These are phyloP conservation scores for Ferdinandea cuprea DNA, from an alignment of 2,888 invertebrate genomes.

Conservation along the genomic window DNA sequence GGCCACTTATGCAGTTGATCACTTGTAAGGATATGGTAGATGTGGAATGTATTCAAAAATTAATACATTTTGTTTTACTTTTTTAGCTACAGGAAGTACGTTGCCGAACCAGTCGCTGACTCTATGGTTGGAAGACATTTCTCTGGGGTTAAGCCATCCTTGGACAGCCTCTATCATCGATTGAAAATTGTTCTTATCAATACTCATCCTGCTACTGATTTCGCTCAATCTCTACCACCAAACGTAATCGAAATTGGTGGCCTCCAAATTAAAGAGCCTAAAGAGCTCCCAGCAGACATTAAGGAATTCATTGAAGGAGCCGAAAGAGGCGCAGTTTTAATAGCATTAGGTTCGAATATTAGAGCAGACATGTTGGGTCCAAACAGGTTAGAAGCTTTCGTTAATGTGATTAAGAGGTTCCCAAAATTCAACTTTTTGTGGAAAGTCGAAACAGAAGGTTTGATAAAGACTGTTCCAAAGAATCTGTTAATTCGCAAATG, in stretches of 20 bases:
- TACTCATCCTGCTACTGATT: conserved; percentile 75
- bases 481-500: conserved; percentile 83
- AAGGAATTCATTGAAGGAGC: conserved; percentile 76
- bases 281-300: conserved; percentile 76
- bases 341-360: conserved; percentile 78
- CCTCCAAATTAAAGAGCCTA: conserved; percentile 76
- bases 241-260: conserved; percentile 78
- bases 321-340: conserved; percentile 77
- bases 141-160: conserved; percentile 42
- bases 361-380: conserved; percentile 67
- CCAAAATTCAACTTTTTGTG: conserved; percentile 79
- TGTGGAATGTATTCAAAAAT: not conserved
- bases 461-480: conserved; percentile 77
- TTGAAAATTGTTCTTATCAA: conserved; percentile 76
- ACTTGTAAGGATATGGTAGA: conserved; percentile 28
- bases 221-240: conserved; percentile 76
- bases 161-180: conserved; percentile 67
- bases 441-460: conserved; percentile 77
- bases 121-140: conserved; percentile 29
- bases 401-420: conserved; percentile 77
- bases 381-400: conserved; percentile 73
- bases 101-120: conserved; percentile 34
- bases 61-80: not conserved
- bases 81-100: conserved; percentile 44
- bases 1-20: conserved; percentile 31